Conservation (phyloP, 92 coral and sea anemone species). For the Epizoanthus scotinus region DNA sequence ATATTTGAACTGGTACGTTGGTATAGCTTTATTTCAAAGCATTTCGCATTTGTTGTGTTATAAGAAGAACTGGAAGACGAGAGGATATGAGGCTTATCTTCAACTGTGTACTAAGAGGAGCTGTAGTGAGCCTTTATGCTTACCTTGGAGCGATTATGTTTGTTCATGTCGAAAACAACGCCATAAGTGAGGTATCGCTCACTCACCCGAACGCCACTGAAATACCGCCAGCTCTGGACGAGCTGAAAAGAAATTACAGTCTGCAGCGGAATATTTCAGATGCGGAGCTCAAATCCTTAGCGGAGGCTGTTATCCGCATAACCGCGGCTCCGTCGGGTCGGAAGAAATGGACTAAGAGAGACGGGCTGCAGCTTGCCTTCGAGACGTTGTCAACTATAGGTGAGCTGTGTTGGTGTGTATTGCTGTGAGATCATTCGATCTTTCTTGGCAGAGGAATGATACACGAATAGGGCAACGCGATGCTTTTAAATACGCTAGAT, state of each 20-base stretch:
- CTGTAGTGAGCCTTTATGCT: not conserved
- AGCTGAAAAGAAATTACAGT: not conserved
- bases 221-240: not conserved
- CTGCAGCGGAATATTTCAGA: conserved; percentile 5
- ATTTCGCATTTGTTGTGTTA: too few species aligned
- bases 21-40: too few species aligned
- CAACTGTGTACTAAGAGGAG: not conserved
- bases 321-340: not conserved
- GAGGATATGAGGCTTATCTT: not conserved
- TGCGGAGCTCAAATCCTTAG: not conserved
- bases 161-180: not conserved
- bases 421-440: too few species aligned
- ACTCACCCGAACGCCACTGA: not conserved
- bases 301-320: not conserved
- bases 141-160: not conserved
- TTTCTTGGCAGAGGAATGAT: too few species aligned
- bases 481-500: too few species aligned
- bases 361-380: not conserved
- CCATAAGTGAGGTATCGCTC: not conserved
- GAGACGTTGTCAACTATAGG: conserved; percentile 5
- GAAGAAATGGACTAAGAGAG: not conserved
- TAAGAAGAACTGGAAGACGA: too few species aligned
- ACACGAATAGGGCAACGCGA: too few species aligned
- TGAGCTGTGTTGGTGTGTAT: not conserved
- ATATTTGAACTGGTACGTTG: too few species aligned